Percentiles rank a stretch among this genome's conserved stretches.
Evolutionary conservation across 2,888 invertebrate genomes (phyloP).

Genomic region (Eristalis intricaria): DNA sequence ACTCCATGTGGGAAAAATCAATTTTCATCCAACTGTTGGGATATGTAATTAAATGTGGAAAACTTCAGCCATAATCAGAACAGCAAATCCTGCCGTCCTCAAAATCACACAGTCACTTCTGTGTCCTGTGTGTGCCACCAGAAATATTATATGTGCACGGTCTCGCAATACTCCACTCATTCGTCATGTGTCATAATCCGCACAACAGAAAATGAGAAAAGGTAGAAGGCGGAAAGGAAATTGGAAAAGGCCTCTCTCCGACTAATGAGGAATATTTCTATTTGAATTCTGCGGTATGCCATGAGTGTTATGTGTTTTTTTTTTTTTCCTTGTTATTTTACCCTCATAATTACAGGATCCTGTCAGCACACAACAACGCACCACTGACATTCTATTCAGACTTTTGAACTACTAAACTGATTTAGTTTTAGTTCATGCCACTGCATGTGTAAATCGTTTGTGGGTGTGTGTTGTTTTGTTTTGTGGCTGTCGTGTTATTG

Average conservation of each 20-base stretch:
- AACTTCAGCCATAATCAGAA: not conserved
- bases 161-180: not conserved
- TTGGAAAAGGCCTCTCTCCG: conserved; percentile 24
- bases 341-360: conserved; percentile 44
- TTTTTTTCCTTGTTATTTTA: conserved; percentile 32
- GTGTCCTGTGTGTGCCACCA: not conserved
- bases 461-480: not conserved
- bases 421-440: conserved; percentile 33
- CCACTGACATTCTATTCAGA: conserved; percentile 15
- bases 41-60: not conserved
- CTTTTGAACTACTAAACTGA: conserved; percentile 64
- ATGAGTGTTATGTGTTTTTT: conserved; percentile 26
- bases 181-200: conserved; percentile 1
- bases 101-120: not conserved
- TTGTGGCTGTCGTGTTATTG: not conserved
- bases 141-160: not conserved
- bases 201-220: not conserved
- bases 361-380: conserved; percentile 29
- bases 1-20: not conserved
- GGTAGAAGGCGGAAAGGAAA: conserved; percentile 17
- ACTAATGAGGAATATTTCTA: conserved; percentile 57
- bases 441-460: not conserved
- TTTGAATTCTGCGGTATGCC: conserved; percentile 36
- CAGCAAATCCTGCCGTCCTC: not conserved
- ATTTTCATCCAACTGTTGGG: not conserved